These are phyloP conservation scores for Parascotia fuliginaria DNA, from an alignment of 2,888 invertebrate species.

Conservation along the genomic window DNA sequence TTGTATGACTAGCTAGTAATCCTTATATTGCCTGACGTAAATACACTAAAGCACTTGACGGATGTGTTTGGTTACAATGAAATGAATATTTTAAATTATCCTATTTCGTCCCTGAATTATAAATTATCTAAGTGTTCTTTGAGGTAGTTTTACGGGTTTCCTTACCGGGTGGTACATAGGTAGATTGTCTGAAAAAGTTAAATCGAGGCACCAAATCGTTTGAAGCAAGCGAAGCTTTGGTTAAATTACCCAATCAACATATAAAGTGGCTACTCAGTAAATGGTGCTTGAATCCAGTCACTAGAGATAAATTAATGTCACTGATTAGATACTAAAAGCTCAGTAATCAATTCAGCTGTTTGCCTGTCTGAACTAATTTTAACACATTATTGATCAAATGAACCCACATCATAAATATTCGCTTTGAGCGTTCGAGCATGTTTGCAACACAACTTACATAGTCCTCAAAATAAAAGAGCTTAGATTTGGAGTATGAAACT, in stretches of 20 bases:
- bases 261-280: slow-evolving; percentile 69
- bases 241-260: slow-evolving; percentile 76
- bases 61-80: no score
- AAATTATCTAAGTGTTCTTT: no score
- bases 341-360: slow-evolving; percentile 51
- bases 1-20: slow-evolving; percentile 49
- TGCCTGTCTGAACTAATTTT: slow-evolving; percentile 46
- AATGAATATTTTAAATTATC: no score
- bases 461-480: slow-evolving; percentile 7
- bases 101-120: no score
- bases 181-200: slow-evolving; percentile 37
- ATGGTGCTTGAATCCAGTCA: slow-evolving; percentile 63
- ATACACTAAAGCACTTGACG: slow-evolving; percentile 27
- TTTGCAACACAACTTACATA: slow-evolving; percentile 5
- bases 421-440: slow-evolving; percentile 20
- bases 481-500: slow-evolving; percentile 20
- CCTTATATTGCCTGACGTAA: slow-evolving; percentile 30
- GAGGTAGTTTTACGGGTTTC: neutral
- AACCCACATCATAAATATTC: slow-evolving; percentile 28
- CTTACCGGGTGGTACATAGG: slow-evolving; percentile 13
- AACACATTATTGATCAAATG: slow-evolving; percentile 30
- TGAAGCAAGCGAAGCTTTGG: slow-evolving; percentile 58
- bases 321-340: slow-evolving; percentile 62
- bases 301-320: slow-evolving; percentile 67
- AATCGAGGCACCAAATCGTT: slow-evolving; percentile 58